Evolutionary conservation across 2,113 vertebrate species (phyloP).

Genomic region (Ammodytes marinus): DNA sequence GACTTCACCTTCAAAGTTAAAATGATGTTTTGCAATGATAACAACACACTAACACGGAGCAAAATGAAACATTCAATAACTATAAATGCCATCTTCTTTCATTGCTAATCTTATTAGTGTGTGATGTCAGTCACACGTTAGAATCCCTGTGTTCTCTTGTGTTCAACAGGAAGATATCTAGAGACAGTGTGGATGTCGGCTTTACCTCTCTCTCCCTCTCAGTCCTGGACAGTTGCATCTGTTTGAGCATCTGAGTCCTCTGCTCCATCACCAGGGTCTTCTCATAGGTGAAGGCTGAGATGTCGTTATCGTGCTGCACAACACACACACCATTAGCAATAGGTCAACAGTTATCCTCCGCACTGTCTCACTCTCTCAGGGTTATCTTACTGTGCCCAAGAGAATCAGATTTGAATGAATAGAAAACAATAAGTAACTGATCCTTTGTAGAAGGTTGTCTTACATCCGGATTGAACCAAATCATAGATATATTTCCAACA

Average conservation of each 20-base stretch:
- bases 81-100: slow-evolving; percentile 3
- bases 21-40: neutral
- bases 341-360: too few species aligned
- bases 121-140: neutral
- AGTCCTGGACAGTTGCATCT: slow-evolving; percentile 96
- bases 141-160: neutral
- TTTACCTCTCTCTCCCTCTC: slow-evolving; percentile 95
- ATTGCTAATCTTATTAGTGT: neutral
- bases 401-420: neutral
- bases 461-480: neutral
- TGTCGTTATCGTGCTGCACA: slow-evolving; percentile 93
- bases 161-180: neutral
- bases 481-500: neutral
- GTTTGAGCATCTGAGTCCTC: slow-evolving; percentile 96
- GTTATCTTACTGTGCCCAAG: neutral
- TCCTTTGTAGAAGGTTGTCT: neutral
- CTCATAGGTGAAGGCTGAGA: slow-evolving; percentile 98
- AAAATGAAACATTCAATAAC: slow-evolving; percentile 3
- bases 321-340: neutral
- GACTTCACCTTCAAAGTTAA: too few species aligned
- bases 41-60: neutral
- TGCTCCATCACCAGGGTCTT: slow-evolving; percentile 98
- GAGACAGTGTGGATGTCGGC: neutral
- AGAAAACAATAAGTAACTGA: neutral
- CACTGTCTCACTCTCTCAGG: neutral